A percentile compares a stretch with the other conserved stretches of the same genome.
Evolutionary conservation across 2,888 invertebrate species (phyloP).

Genomic region (Campaea margaritaria): DNA sequence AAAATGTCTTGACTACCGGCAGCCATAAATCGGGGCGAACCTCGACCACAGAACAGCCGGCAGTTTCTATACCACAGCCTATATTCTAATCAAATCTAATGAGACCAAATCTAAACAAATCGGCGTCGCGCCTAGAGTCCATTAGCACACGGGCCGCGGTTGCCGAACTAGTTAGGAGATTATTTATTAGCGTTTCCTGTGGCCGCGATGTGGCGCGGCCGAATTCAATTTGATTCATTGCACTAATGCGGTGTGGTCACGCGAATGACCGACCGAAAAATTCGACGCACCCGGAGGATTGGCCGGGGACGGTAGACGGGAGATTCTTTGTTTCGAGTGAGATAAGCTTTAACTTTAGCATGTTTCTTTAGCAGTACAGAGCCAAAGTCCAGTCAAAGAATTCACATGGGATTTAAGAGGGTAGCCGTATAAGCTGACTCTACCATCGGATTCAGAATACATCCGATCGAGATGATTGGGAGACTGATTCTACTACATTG

Average conservation of each 20-base stretch:
- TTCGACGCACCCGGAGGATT: constrained; percentile 53
- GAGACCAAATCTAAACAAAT: constrained; percentile 46
- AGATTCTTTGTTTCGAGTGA: constrained; percentile 1
- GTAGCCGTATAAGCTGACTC: too few relatives aligned
- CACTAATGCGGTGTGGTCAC: constrained; percentile 74
- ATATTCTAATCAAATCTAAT: constrained; percentile 34
- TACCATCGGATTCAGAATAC: too few relatives aligned
- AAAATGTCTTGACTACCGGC: constrained; percentile 35
- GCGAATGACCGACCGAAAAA: constrained; percentile 70
- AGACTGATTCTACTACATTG: too few relatives aligned
- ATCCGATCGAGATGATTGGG: too few relatives aligned
- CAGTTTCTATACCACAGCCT: constrained; percentile 11
- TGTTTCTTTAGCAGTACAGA: too few relatives aligned
- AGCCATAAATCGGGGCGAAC: constrained; percentile 27
- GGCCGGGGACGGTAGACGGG: constrained; percentile 15
- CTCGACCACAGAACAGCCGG: constrained; percentile 8
- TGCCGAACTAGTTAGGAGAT: constrained; percentile 58
- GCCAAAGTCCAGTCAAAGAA: too few relatives aligned
- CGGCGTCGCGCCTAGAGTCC: constrained; percentile 42
- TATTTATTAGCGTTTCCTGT: constrained; percentile 73
- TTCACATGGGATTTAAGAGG: too few relatives aligned
- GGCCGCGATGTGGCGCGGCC: constrained; percentile 63
- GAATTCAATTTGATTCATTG: constrained; percentile 79
- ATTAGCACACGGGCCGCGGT: constrained; percentile 37
- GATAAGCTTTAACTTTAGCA: background rate